Percentiles rank a stretch among this genome's conserved stretches.
Conservation (phyloP, 2,888 invertebrate genomes). For the Cataglyphis altisquamis region DNA sequence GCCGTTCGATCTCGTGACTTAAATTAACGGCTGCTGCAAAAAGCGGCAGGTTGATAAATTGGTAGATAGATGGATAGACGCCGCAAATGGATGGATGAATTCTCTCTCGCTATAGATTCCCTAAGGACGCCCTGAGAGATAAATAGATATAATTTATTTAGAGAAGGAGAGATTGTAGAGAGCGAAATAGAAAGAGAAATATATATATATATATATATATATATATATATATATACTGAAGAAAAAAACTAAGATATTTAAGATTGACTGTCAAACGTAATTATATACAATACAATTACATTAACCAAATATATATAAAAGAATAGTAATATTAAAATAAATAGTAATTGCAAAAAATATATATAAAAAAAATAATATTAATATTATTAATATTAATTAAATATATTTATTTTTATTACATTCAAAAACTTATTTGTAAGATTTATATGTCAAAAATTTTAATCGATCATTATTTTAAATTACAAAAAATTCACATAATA, state of each 20-base stretch:
- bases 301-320: neutral
- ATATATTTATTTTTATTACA: neutral
- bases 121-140: conserved; percentile 40
- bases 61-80: conserved; percentile 43
- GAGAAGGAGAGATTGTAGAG: neutral
- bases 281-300: neutral
- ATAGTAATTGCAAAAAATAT: neutral
- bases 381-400: neutral
- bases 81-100: conserved; percentile 40
- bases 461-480: neutral
- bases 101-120: conserved; percentile 16
- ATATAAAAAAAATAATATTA: conserved; percentile 3
- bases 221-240: conserved; percentile 13
- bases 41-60: conserved; percentile 49
- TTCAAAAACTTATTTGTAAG: neutral
- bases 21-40: conserved; percentile 44
- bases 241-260: conserved; percentile 3
- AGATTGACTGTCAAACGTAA: neutral
- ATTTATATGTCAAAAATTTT: neutral
- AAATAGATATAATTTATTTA: conserved; percentile 56
- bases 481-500: neutral
- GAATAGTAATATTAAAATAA: neutral
- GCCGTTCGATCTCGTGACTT: conserved; percentile 51
- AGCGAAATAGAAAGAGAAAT: neutral
- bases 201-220: conserved; percentile 29